Conservation (phyloP, 2,113 vertebrate genomes). For the Leuciscus idus region DNA sequence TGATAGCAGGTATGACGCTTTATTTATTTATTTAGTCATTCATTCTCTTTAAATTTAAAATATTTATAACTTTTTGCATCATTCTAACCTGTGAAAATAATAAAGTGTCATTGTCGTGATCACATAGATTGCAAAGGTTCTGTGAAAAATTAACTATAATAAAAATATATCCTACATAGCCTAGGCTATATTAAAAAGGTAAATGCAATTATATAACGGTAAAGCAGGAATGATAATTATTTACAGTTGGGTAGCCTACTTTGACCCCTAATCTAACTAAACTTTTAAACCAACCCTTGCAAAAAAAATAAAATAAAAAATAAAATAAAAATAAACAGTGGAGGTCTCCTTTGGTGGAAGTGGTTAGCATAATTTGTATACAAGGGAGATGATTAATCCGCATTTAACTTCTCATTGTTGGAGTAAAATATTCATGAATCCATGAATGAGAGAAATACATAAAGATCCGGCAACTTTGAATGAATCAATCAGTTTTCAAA, state of each 20-base stretch:
- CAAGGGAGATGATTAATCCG: not conserved
- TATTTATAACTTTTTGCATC: not conserved
- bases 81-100: not conserved
- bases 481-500: slow-evolving; percentile 10
- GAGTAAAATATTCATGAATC: not conserved
- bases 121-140: not conserved
- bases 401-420: not conserved
- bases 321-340: not conserved
- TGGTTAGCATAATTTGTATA: no score
- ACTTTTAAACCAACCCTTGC: not conserved
- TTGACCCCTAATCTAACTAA: not conserved
- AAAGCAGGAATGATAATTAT: not conserved
- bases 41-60: not conserved
- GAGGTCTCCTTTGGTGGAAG: not conserved
- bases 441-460: not conserved
- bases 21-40: not conserved
- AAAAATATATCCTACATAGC: not conserved
- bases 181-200: not conserved
- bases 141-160: not conserved
- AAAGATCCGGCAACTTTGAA: not conserved
- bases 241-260: not conserved
- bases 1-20: slow-evolving; percentile 76
- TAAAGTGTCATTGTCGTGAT: slow-evolving; percentile 1
- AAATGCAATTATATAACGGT: not conserved
- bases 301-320: not conserved